These are phyloP conservation scores for Pelecanus crispus DNA, from an alignment of 2,113 vertebrate species.

Conservation along the genomic window DNA sequence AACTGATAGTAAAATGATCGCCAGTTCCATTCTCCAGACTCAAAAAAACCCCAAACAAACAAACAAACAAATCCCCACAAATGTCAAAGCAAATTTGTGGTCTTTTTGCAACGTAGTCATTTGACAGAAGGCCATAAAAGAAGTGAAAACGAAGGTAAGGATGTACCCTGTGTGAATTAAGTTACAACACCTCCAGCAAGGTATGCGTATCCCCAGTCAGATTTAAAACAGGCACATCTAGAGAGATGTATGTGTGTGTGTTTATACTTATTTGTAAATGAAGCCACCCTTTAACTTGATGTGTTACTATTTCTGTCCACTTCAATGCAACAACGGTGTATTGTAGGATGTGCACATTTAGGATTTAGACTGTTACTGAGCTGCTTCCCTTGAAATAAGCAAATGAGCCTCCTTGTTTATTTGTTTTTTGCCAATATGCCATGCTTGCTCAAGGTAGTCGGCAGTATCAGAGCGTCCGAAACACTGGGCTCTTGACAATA, in stretches of 20 bases:
- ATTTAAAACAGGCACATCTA: neutral
- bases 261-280: neutral
- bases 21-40: neutral
- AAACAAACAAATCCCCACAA: neutral
- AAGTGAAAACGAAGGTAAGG: neutral
- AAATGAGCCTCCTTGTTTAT: neutral
- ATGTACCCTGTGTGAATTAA: accelerated
- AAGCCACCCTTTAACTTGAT: neutral
- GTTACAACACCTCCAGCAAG: neutral
- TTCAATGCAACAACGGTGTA: neutral
- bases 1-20: neutral
- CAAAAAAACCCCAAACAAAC: too few species aligned
- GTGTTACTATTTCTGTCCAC: neutral
- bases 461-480: neutral
- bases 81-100: neutral
- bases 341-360: neutral
- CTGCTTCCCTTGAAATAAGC: neutral
- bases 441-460: neutral
- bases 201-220: neutral
- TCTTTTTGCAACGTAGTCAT: neutral
- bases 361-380: neutral
- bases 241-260: neutral
- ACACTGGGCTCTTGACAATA: constrained; percentile 18
- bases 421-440: neutral
- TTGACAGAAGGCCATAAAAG: neutral